Evolutionary conservation across 2,888 invertebrate genomes (phyloP).

Genomic region (Lasioglossum vierecki): DNA sequence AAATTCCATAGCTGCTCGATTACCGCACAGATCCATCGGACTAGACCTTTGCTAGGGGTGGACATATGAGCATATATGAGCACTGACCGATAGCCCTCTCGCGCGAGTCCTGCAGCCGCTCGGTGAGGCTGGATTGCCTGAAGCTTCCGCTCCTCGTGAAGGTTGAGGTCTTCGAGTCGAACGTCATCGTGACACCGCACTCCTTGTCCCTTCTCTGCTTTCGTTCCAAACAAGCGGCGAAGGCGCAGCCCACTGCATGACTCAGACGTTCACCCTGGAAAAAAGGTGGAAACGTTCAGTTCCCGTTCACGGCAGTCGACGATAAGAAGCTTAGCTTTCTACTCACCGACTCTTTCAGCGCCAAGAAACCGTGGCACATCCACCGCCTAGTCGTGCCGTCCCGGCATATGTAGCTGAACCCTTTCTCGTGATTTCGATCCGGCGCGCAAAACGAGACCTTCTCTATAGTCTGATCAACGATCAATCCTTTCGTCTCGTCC

Average conservation of each 20-base stretch:
- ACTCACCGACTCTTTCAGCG: slow-evolving; percentile 94
- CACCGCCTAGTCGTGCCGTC: slow-evolving; percentile 99
- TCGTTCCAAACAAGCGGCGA: slow-evolving; percentile 98
- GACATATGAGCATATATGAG: too few species aligned
- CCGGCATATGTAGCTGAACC: slow-evolving; percentile 99
- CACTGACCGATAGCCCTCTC: slow-evolving; percentile 87
- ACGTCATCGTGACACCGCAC: slow-evolving; percentile 96
- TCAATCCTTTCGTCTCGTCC: slow-evolving; percentile 98
- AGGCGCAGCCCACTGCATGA: slow-evolving; percentile 99
- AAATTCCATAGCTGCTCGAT: too few species aligned
- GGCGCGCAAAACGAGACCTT: slow-evolving; percentile 99
- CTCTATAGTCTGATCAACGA: slow-evolving; percentile 99
- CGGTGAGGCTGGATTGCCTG: slow-evolving; percentile 92
- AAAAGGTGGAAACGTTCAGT: background rate
- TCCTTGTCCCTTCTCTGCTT: slow-evolving; percentile 99
- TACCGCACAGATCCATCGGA: too few species aligned
- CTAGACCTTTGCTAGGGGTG: too few species aligned
- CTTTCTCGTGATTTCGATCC: slow-evolving; percentile 98
- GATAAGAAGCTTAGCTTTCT: background rate
- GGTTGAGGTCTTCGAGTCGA: slow-evolving; percentile 94
- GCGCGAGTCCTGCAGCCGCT: slow-evolving; percentile 86
- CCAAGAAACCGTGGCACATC: slow-evolving; percentile 99
- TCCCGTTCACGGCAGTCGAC: background rate
- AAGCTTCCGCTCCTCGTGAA: slow-evolving; percentile 98
- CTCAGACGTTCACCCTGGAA: slow-evolving; percentile 97